Evolutionary conservation across 23 tunicate genomes (phyloP).

Genomic region (Aplidium turbinatum): DNA sequence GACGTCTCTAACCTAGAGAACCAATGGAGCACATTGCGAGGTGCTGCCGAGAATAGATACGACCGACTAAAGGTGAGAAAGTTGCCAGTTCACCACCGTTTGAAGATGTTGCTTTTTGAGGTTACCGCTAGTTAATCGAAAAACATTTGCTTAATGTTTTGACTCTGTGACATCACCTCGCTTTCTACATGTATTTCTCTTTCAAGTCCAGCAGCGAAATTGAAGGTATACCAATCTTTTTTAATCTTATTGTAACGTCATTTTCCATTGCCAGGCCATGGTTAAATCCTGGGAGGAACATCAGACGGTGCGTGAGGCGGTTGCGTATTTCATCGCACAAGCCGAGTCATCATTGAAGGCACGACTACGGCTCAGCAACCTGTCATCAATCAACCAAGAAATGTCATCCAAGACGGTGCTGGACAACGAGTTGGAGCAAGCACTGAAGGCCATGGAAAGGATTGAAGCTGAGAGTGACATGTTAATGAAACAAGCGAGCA

Average conservation of each 20-base stretch:
- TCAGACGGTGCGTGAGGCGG: slow-evolving; percentile 6
- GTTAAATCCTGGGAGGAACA: slow-evolving; percentile 64
- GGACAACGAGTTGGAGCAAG: slow-evolving; percentile 23
- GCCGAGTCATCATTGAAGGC: slow-evolving; percentile 34
- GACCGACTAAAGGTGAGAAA: slow-evolving; percentile 25
- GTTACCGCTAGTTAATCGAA: too few relatives aligned
- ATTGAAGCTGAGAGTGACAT: slow-evolving; percentile 12
- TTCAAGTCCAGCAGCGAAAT: too few relatives aligned
- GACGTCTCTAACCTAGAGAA: slow-evolving; percentile 72
- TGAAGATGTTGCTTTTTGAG: too few relatives aligned
- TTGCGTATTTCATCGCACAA: slow-evolving; percentile 40
- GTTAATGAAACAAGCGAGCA: slow-evolving; percentile 21
- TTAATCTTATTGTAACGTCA: too few relatives aligned
- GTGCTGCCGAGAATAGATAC: slow-evolving; percentile 26
- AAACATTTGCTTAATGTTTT: too few relatives aligned
- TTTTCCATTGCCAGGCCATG: slow-evolving; percentile 33
- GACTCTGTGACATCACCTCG: too few relatives aligned
- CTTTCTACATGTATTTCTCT: too few relatives aligned
- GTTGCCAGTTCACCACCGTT: too few relatives aligned
- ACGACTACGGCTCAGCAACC: slow-evolving; percentile 70
- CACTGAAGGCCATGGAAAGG: slow-evolving; percentile 21
- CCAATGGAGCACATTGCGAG: slow-evolving; percentile 60
- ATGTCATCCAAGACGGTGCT: slow-evolving; percentile 29
- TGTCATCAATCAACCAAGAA: slow-evolving; percentile 74
- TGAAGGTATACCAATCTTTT: too few relatives aligned